Conservation (phyloP, 2,797 vertebrate genomes). For the Gallinago stenura region DNA sequence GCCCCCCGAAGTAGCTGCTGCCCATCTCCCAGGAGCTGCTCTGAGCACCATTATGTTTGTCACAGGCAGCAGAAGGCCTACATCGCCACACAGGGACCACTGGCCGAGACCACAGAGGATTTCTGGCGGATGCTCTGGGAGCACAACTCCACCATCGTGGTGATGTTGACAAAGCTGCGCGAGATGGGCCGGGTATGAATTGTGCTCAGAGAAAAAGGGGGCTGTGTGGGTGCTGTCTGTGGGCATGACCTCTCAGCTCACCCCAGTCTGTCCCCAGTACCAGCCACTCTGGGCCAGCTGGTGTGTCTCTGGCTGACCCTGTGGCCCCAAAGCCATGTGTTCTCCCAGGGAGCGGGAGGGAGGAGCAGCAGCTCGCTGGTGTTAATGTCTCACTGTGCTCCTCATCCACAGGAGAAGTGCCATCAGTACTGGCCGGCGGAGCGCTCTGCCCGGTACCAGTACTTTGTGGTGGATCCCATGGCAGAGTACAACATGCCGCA, state of each 20-base stretch:
- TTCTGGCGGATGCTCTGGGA: constrained; percentile 99
- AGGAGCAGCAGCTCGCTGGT: neutral
- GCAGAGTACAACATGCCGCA: constrained; percentile 99
- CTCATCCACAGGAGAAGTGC: constrained; percentile 90
- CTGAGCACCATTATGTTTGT: constrained; percentile 16
- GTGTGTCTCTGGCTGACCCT: neutral
- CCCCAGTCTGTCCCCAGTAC: neutral
- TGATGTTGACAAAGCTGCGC: constrained; percentile 96
- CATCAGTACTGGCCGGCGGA: constrained; percentile 99
- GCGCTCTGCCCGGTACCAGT: constrained; percentile 96
- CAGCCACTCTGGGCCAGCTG: neutral
- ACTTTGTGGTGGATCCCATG: constrained; percentile 98
- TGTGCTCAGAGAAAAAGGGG: neutral
- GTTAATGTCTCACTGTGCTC: neutral
- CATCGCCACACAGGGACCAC: constrained; percentile 94
- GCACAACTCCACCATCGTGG: constrained; percentile 97
- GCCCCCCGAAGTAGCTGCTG: neutral
- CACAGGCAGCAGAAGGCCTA: constrained; percentile 96
- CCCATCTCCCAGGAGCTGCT: neutral
- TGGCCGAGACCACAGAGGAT: constrained; percentile 96
- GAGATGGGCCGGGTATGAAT: constrained; percentile 94
- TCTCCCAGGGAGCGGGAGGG: neutral
- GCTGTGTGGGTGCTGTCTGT: neutral
- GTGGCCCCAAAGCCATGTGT: neutral
- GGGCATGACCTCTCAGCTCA: neutral